These are phyloP conservation scores for Taenioides sp. DNA, from an alignment of 2,797 vertebrate genomes.

Conservation along the genomic window DNA sequence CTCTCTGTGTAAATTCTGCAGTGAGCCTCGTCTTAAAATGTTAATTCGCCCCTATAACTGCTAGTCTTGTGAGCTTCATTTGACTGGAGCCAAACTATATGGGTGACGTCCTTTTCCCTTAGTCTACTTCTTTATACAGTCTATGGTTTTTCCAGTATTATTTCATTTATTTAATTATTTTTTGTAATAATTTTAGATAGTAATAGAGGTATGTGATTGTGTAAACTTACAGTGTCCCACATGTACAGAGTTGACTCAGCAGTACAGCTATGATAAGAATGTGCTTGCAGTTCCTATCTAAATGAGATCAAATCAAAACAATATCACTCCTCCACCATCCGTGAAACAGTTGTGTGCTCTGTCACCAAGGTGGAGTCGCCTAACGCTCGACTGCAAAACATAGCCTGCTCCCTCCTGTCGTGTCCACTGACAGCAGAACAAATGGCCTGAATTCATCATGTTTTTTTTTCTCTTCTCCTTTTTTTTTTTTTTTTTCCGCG, in stretches of 20 bases:
- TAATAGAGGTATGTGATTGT: neutral
- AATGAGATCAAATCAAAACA: slow-evolving; percentile 37
- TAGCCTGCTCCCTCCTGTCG: slow-evolving; percentile 62
- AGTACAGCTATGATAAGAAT: neutral
- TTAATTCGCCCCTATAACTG: too few relatives aligned
- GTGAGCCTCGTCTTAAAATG: too few relatives aligned
- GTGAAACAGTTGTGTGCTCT: slow-evolving; percentile 37
- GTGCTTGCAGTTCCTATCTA: slow-evolving; percentile 17
- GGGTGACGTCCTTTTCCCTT: too few relatives aligned
- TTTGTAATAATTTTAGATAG: neutral
- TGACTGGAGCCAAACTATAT: too few relatives aligned
- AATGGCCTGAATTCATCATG: slow-evolving; percentile 41
- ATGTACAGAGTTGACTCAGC: neutral
- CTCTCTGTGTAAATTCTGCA: too few relatives aligned
- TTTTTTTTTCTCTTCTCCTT: slow-evolving; percentile 37
- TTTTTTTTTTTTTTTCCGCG: slow-evolving; percentile 18
- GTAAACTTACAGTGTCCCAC: neutral
- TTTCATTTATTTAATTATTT: too few relatives aligned
- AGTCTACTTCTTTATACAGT: too few relatives aligned
- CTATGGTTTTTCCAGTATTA: neutral
- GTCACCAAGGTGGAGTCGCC: slow-evolving; percentile 51
- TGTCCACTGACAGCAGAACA: slow-evolving; percentile 50
- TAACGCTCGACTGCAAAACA: slow-evolving; percentile 56
- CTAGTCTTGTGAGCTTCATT: too few relatives aligned
- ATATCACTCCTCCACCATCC: slow-evolving; percentile 35